These are phyloP conservation scores for Conomelus anceps DNA, from an alignment of 2,888 invertebrate genomes.

Conservation along the genomic window DNA sequence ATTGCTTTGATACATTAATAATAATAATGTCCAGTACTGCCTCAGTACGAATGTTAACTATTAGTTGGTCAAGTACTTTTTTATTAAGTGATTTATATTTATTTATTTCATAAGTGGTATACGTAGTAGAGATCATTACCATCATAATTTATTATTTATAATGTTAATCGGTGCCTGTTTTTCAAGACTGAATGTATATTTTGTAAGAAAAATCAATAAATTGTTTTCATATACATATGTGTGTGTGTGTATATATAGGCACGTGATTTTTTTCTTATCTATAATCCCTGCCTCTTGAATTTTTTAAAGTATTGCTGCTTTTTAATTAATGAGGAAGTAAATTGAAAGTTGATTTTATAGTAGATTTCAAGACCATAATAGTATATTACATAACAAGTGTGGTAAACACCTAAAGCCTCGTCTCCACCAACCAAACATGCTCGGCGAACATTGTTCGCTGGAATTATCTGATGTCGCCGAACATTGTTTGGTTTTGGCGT, in stretches of 20 bases:
- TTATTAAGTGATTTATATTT: background rate
- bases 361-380: too few species aligned
- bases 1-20: background rate
- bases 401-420: too few species aligned
- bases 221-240: background rate
- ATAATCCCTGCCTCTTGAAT: background rate
- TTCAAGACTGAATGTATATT: background rate
- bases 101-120: background rate
- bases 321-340: too few species aligned
- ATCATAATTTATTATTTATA: background rate
- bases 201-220: background rate
- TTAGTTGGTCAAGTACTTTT: background rate
- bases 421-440: too few species aligned
- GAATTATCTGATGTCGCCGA: too few species aligned
- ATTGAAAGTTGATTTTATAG: too few species aligned
- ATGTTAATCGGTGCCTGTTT: background rate
- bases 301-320: too few species aligned
- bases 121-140: background rate
- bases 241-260: background rate
- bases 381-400: too few species aligned
- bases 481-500: too few species aligned
- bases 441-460: too few species aligned
- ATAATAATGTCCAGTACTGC: background rate
- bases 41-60: background rate
- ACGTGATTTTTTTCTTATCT: background rate